Evolutionary conservation across 2,113 vertebrate genomes (phyloP), one percentile per base, ranked within the genome.

Genomic region (Otolemur garnettii): DNA sequence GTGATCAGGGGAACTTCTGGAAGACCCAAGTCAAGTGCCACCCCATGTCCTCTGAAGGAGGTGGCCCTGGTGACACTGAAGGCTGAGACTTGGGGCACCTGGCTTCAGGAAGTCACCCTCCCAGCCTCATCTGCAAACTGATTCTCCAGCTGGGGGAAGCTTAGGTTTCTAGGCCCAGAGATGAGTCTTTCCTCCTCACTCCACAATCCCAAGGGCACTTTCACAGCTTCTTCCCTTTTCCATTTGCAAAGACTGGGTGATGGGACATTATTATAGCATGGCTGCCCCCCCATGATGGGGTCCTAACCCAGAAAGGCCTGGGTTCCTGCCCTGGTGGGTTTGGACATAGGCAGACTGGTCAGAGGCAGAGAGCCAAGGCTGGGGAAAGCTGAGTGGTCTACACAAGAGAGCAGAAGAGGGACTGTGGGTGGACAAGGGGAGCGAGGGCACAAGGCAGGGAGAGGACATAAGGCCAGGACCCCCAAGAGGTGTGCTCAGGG

Each of bases 361-460:
- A 26, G 12, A 60, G 21, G 1, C 9, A 17, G 89, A 55, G 19
- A 50, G 38, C 1, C 38, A 11, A 22, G 72, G 64, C 77, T 45
- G 35, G 38, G 87, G 22, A 78, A 38, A 62, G 50, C 28, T 30
- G 45, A 90, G 45, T 4, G 4, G n/a, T 77, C 50, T 21, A 21
- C 19, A 14, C 1, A 13, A 10, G 2, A 26, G n/a, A 28, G 60
- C 1, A 50, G 35, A 35, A 60, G 42, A 50, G 66, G 59, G 17
- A 10, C 5, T 4, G 8, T 8, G 24, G 4, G 21, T 17, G 12
- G 38, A 33, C 9, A 11, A 11, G 19, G 1, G 12, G 3, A 12
- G 35, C 9, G 62, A 22, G 18, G 26, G 26, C 22, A 11, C 21
- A 8, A 15, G 4, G 64, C 55, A 1, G 12, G 22, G 64, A 45